Evolutionary conservation across 2,888 invertebrate genomes (phyloP).

Genomic region (Trichopria drosophilae): DNA sequence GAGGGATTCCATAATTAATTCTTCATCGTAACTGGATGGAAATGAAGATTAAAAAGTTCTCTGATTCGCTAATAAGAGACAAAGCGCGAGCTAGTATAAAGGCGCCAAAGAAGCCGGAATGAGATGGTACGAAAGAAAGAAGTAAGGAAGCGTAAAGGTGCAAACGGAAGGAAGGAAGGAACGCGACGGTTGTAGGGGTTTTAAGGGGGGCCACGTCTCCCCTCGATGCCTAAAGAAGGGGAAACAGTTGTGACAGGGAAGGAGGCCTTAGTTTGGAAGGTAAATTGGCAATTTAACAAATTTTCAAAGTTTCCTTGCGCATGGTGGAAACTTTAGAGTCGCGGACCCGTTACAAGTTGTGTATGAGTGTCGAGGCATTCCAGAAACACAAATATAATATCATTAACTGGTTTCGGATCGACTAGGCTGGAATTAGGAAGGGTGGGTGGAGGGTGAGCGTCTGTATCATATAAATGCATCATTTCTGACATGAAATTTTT

Average conservation of each 20-base stretch:
- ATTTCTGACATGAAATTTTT: too few species aligned
- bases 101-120: too few species aligned
- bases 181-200: background rate
- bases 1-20: conserved; percentile 51
- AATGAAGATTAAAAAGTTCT: conserved; percentile 54
- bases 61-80: conserved; percentile 45
- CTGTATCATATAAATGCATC: too few species aligned
- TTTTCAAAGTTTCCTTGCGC: conserved; percentile 51
- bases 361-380: conserved; percentile 24
- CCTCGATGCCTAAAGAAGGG: too few species aligned
- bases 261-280: conserved; percentile 52
- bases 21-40: conserved; percentile 51
- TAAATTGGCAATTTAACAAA: conserved; percentile 58
- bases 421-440: too few species aligned
- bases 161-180: conserved; percentile 1
- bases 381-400: conserved; percentile 34
- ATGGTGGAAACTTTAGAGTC: conserved; percentile 44
- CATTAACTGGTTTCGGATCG: conserved; percentile 22
- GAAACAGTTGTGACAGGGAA: conserved; percentile 15
- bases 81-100: conserved; percentile 36
- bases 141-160: background rate
- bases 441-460: too few species aligned
- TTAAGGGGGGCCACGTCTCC: too few species aligned
- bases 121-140: background rate
- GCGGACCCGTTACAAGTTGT: conserved; percentile 28